Evolutionary conservation across 2,113 vertebrate species (phyloP).

Genomic region (Megaceryle torquata): DNA sequence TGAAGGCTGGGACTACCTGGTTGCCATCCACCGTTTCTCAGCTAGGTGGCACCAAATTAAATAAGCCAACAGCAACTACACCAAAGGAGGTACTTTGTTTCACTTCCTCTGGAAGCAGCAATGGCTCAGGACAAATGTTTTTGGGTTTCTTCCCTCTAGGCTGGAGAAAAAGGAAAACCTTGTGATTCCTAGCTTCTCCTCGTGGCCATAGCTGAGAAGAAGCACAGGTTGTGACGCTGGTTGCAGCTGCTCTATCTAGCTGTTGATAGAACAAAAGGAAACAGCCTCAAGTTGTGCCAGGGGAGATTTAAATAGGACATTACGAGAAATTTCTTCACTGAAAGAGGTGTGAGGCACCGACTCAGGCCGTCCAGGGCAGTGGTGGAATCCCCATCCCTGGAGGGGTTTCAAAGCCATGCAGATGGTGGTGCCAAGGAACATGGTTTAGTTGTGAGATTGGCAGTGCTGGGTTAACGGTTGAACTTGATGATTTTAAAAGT

Average conservation of each 20-base stretch:
- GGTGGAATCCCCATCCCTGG: too few relatives aligned
- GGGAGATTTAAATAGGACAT: too few relatives aligned
- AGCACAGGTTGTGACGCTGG: background rate
- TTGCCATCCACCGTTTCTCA: conserved; percentile 9
- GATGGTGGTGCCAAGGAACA: too few relatives aligned
- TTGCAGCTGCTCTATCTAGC: background rate
- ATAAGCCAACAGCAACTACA: background rate
- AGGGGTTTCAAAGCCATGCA: too few relatives aligned
- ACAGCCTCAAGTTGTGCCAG: too few relatives aligned
- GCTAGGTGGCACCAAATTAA: conserved; percentile 36
- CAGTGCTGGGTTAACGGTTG: too few relatives aligned
- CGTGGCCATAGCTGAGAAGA: background rate
- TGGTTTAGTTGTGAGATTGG: too few relatives aligned
- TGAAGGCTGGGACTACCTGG: background rate
- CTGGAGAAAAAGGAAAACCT: background rate
- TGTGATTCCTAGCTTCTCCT: background rate
- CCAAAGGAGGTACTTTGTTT: background rate
- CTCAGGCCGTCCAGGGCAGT: too few relatives aligned
- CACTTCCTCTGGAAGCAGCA: background rate
- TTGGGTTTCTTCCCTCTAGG: background rate
- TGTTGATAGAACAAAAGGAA: too few relatives aligned
- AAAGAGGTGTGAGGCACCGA: too few relatives aligned
- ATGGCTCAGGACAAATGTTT: background rate
- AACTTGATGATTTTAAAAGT: too few relatives aligned
- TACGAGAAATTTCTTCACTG: too few relatives aligned